Percentiles rank a stretch among this genome's conserved stretches.
Evolutionary conservation across 1,140 invertebrate genomes (phyloP).

Genomic region (Rhizoglyphus robini): DNA sequence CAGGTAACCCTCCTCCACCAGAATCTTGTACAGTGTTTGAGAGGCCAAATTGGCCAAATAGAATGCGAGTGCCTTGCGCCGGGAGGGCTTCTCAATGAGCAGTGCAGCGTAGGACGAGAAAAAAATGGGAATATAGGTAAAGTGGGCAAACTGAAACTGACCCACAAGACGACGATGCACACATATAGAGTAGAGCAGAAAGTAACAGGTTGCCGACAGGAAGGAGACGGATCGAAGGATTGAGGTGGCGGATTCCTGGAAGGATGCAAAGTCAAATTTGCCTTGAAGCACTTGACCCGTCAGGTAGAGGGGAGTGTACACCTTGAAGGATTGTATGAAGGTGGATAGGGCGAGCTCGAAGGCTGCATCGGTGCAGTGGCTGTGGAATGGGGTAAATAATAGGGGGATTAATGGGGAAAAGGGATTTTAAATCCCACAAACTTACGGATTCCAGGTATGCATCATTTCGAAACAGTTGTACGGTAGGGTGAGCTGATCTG

Average conservation of each 20-base stretch:
- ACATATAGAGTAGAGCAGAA: constrained; percentile 56
- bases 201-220: constrained; percentile 53
- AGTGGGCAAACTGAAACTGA: constrained; percentile 20
- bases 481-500: constrained; percentile 36
- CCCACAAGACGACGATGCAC: constrained; percentile 15
- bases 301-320: constrained; percentile 59
- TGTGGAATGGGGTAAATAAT: neutral
- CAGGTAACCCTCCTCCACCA: constrained; percentile 45
- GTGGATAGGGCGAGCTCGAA: constrained; percentile 48
- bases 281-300: constrained; percentile 33
- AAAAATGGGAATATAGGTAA: constrained; percentile 10
- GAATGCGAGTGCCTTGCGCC: constrained; percentile 51
- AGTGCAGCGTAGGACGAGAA: constrained; percentile 18
- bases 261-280: constrained; percentile 44
- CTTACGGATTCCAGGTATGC: constrained; percentile 55
- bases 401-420: too few species aligned
- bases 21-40: constrained; percentile 24
- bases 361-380: constrained; percentile 49
- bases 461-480: constrained; percentile 52
- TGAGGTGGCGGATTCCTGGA: constrained; percentile 48
- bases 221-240: constrained; percentile 60
- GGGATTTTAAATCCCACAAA: too few species aligned
- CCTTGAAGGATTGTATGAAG: constrained; percentile 51
- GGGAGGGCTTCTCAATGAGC: constrained; percentile 52
- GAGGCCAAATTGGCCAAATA: constrained; percentile 62